Evolutionary conservation across 64 coral and sea anemone genomes (phyloP).

Genomic region (Acropora yongei): DNA sequence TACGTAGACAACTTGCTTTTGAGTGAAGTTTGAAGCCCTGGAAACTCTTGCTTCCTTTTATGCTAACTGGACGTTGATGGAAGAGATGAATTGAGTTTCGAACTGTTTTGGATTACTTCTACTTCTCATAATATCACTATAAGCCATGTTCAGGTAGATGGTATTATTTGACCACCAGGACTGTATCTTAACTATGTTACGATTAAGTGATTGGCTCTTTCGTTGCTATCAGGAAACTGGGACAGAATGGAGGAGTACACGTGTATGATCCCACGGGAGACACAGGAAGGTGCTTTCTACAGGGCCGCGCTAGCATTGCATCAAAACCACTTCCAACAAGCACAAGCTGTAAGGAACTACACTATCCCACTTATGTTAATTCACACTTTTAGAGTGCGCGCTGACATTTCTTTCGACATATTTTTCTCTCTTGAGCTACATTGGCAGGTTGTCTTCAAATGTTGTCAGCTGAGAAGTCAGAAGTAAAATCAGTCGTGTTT

Average conservation of each 20-base stretch:
- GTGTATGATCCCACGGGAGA: conserved; percentile 95
- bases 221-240: conserved; percentile 76
- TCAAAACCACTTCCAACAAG: conserved; percentile 96
- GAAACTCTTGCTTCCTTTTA: background rate
- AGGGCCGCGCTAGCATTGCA: conserved; percentile 90
- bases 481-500: too few relatives aligned
- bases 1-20: background rate
- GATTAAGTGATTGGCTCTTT: background rate
- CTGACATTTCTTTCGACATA: too few relatives aligned
- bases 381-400: background rate
- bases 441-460: too few relatives aligned
- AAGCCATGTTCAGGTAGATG: too few relatives aligned
- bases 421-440: too few relatives aligned
- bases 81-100: too few relatives aligned
- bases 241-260: conserved; percentile 99
- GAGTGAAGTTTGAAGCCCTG: background rate
- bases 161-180: too few relatives aligned
- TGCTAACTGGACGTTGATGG: too few relatives aligned
- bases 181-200: background rate
- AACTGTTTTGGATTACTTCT: too few relatives aligned
- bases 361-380: background rate
- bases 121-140: too few relatives aligned
- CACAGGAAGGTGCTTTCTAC: conserved; percentile 94
- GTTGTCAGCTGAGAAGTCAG: too few relatives aligned
- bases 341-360: conserved; percentile 79